Evolutionary conservation across 2,888 invertebrate species (phyloP), one percentile per base, ranked within the genome.

Genomic region (Parnassius mnemosyne): DNA sequence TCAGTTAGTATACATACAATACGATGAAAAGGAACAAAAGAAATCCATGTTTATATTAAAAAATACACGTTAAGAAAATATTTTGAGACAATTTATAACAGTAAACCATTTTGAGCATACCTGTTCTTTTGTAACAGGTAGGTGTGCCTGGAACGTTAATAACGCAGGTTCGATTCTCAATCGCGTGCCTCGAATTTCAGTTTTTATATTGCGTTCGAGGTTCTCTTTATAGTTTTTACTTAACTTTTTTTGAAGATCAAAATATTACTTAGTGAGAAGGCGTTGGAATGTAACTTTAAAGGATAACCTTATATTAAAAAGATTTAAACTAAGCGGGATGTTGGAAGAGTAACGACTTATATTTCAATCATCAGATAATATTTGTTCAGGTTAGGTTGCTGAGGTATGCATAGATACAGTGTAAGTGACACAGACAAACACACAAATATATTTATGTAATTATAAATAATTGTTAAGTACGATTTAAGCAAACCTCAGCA

Each of bases 141-240:
- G 85, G 86, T 78, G 86, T 83, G 80, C 75, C 79, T 71, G 81
- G 78, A 76, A 73, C 82, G 78, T 75, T 85, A 87, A 88, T 87
- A 80, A 80, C 73, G 65, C 81, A 78, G 83, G 84, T 84, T 86
- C 78, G 81, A 80, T 80, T 81, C 81, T 77, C 71, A 81, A 84
- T 85, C 88, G 84, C 87, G 89, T 87, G 89, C 86, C 72, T 71
- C 76, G 69, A 73, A 78, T 79, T 83, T 79, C 73, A 79, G 79
- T 78, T 79, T 81, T 81, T 77, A 79, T 80, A 68, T 74, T 62
- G 64, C 69, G 67, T 73, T 77, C 74, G 69, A 75, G 62, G 61
- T 66, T 71, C 76, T 77, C 73, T 75, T 66, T 68, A 60, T 57
- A 53, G 16, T 63, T 68, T 73, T 67, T 73, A 25, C 46, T 61